Percentiles rank a stretch among this genome's conserved stretches.
phyloP scores from a whole-genome alignment of 1,140 invertebrate genomes.

The Phortica variegata region DNA sequence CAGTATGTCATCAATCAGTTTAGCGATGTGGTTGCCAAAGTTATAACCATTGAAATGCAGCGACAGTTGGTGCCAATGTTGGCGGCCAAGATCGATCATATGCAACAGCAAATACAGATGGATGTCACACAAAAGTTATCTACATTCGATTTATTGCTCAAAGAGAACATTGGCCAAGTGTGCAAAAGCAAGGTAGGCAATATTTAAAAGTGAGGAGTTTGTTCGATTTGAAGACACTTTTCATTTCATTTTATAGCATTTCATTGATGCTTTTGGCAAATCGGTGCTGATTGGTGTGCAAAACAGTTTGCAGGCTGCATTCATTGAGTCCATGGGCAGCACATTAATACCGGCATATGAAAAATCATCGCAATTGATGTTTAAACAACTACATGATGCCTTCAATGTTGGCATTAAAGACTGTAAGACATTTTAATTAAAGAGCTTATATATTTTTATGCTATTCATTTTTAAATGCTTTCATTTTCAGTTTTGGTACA shows the following conservation, averaged over 20 bases:
- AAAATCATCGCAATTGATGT: slow-evolving; percentile 80
- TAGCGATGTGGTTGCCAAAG: slow-evolving; percentile 56
- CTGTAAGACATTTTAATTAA: slow-evolving; percentile 66
- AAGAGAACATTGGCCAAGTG: slow-evolving; percentile 77
- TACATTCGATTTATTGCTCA: slow-evolving; percentile 71
- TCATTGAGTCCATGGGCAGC: slow-evolving; percentile 72
- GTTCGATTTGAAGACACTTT: neutral
- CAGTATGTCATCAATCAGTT: slow-evolving; percentile 57
- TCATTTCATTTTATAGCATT: slow-evolving; percentile 58
- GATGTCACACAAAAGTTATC: slow-evolving; percentile 71
- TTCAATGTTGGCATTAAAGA: slow-evolving; percentile 85
- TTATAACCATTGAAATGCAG: slow-evolving; percentile 58
- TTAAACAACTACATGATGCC: slow-evolving; percentile 81
- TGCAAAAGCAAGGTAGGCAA: slow-evolving; percentile 69
- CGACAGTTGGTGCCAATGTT: slow-evolving; percentile 60
- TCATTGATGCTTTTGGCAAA: slow-evolving; percentile 72
- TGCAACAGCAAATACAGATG: slow-evolving; percentile 68
- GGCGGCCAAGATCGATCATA: slow-evolving; percentile 64
- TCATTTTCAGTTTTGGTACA: slow-evolving; percentile 57
- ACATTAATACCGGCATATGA: slow-evolving; percentile 81
- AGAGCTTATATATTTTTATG: too few species aligned
- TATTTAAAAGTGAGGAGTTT: neutral
- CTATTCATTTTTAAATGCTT: neutral
- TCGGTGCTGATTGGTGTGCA: slow-evolving; percentile 64
- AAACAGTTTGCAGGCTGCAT: slow-evolving; percentile 42